These are phyloP conservation scores for Malurus leucopterus DNA, from an alignment of 2,797 vertebrate species.

Conservation along the genomic window DNA sequence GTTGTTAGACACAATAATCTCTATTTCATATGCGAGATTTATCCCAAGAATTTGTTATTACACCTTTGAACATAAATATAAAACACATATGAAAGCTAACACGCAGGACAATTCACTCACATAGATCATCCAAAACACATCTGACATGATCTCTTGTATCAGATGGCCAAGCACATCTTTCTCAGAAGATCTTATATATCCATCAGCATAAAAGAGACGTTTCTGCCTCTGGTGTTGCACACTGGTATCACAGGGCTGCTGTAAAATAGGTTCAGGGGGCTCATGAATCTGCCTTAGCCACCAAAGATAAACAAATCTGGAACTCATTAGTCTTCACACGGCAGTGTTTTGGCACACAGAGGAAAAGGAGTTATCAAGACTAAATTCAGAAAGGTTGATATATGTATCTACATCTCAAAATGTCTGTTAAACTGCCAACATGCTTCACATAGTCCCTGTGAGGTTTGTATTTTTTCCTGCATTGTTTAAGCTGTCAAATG, in stretches of 20 bases:
- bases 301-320: slow-evolving; percentile 65
- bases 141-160: slow-evolving; percentile 12
- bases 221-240: slow-evolving; percentile 13
- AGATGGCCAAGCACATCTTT: slow-evolving; percentile 35
- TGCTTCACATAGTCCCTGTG: slow-evolving; percentile 62
- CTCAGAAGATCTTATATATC: slow-evolving; percentile 10
- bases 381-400: slow-evolving; percentile 59
- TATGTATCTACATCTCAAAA: slow-evolving; percentile 58
- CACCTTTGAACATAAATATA: slow-evolving; percentile 9
- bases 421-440: slow-evolving; percentile 58
- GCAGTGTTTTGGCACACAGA: slow-evolving; percentile 58
- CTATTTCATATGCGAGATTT: not conserved
- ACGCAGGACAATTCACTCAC: slow-evolving; percentile 22
- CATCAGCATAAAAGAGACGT: not conserved
- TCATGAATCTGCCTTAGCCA: slow-evolving; percentile 64
- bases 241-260: slow-evolving; percentile 11
- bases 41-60: slow-evolving; percentile 6
- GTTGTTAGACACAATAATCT: not conserved
- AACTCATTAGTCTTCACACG: slow-evolving; percentile 58
- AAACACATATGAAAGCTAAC: slow-evolving; percentile 29
- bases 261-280: slow-evolving; percentile 35
- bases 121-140: not conserved
- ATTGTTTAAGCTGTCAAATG: slow-evolving; percentile 68
- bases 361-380: slow-evolving; percentile 60
- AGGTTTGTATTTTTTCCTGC: slow-evolving; percentile 51